These are phyloP conservation scores for Phrixothrix hirtus DNA, from an alignment of 2,888 invertebrate genomes.

Conservation along the genomic window DNA sequence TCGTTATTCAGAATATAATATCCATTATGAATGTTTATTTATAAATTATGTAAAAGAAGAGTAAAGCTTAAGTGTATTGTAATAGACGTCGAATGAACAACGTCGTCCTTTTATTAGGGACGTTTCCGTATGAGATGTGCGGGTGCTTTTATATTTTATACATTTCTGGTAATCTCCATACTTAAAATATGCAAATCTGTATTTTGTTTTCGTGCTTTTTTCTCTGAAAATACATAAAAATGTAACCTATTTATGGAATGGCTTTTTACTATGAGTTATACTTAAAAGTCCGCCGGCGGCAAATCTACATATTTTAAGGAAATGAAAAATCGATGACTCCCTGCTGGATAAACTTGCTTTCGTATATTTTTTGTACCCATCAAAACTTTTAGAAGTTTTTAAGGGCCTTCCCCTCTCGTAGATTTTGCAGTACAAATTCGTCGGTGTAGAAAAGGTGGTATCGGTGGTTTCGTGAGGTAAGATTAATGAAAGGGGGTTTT, in stretches of 20 bases:
- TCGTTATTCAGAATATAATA: constrained; percentile 49
- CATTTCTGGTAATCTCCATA: constrained; percentile 44
- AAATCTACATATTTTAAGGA: constrained; percentile 37
- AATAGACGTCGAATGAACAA: constrained; percentile 47
- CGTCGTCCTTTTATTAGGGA: constrained; percentile 32
- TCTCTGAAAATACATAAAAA: constrained; percentile 33
- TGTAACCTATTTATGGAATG: constrained; percentile 34
- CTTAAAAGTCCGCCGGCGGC: constrained; percentile 34
- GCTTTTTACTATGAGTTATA: constrained; percentile 36
- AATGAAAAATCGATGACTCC: constrained; percentile 34
- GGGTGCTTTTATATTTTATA: constrained; percentile 43
- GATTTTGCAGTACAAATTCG: constrained; percentile 26
- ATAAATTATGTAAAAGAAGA: constrained; percentile 57
- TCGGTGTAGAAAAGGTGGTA: constrained; percentile 14
- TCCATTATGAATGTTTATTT: constrained; percentile 58
- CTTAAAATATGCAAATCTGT: constrained; percentile 46
- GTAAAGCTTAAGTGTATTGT: constrained; percentile 52
- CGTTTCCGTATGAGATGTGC: constrained; percentile 41
- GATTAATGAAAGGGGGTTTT: constrained; percentile 37
- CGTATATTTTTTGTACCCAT: constrained; percentile 32
- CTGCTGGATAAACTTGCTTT: constrained; percentile 25
- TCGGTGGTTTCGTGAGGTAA: constrained; percentile 28
- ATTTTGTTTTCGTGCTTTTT: constrained; percentile 41
- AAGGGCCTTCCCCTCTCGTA: constrained; percentile 22
- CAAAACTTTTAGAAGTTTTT: constrained; percentile 28